Evolutionary conservation across 2,888 invertebrate species (phyloP).

Genomic region (Podotricha telesiphe): DNA sequence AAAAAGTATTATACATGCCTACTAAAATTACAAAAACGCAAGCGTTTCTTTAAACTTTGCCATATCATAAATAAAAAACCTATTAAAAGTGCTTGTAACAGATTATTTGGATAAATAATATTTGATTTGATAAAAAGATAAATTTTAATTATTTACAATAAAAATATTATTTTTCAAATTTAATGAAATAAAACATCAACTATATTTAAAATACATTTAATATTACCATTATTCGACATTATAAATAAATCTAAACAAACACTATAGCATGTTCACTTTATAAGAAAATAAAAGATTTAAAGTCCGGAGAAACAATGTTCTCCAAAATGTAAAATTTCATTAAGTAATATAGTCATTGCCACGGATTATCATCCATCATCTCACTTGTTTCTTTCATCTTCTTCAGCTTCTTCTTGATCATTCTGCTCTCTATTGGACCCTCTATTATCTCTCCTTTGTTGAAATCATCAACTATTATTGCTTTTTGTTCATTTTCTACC

Average conservation of each 20-base stretch:
- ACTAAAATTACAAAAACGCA: too few relatives aligned
- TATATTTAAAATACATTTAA: neutral
- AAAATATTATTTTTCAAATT: neutral
- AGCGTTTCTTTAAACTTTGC: too few relatives aligned
- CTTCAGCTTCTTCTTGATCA: slow-evolving; percentile 62
- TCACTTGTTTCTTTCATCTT: slow-evolving; percentile 69
- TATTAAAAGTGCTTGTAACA: too few relatives aligned
- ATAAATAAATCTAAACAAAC: neutral
- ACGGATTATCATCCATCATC: slow-evolving; percentile 72
- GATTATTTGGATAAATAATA: too few relatives aligned
- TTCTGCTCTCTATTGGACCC: slow-evolving; percentile 62
- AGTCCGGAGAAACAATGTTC: slow-evolving; percentile 69
- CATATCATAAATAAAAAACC: too few relatives aligned
- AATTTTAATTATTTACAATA: too few relatives aligned
- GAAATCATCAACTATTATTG: slow-evolving; percentile 65
- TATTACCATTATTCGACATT: neutral
- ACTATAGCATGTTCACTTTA: slow-evolving; percentile 43
- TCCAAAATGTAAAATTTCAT: slow-evolving; percentile 74
- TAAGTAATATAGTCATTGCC: slow-evolving; percentile 80
- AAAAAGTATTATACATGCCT: too few relatives aligned
- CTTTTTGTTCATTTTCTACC: slow-evolving; percentile 48
- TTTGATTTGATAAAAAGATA: too few relatives aligned
- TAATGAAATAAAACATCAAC: neutral
- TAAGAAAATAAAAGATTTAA: slow-evolving; percentile 68
- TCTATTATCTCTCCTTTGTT: slow-evolving; percentile 76